Evolutionary conservation across 2,113 vertebrate genomes (phyloP), one percentile per base, ranked within the genome.

Genomic region (Cairina moschata): DNA sequence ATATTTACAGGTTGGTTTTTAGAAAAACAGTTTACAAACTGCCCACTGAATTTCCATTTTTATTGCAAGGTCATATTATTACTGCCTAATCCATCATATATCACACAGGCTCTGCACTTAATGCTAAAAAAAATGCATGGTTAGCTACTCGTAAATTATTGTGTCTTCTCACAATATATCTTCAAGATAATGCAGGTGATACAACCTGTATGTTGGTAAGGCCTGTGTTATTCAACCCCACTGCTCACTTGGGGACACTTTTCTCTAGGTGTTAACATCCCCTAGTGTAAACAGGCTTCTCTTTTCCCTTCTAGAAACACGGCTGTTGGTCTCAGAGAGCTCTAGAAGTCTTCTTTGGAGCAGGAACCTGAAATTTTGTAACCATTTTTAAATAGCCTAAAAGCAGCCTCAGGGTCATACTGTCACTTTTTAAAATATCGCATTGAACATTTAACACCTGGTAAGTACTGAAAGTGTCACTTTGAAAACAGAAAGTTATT

Each of bases 1-100:
- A 83, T 96, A 93, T 96, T 96, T 94, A 76, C 94, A 93, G 92
- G 93, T 76, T 94, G 83, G 63, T 94, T 97, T 78, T 86, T 28
- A 88, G 77, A 83, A 92, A 96, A 74, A 11, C n/a, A 88, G 90
- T 90, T 97, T 96, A 86, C 77, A 91, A 36, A 38, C 66, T 95
- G 73, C 91, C 93, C 90, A 91, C 93, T 94, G 71, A 44, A 34
- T 50, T 91, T 93, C 92, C 92, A 93, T 96, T 97, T 91, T 93
- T 94, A 83, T 73, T 67, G 44, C 46, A 88, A 82, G 87, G 87
- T 95, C 91, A n/a, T 72, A 16, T 23, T 59, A 91, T 88, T 91
- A 76, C 52, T 36, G 77, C 55, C 36, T 90, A 96, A 95, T 58
- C 86, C 60, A 73, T 55, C 88, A 14, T 20, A 5, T 40, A 58